A percentile compares a stretch with the other conserved stretches of the same genome.
These are phyloP conservation scores for Tigriopus californicus DNA, from an alignment of 2,888 invertebrate species.

Conservation along the genomic window DNA sequence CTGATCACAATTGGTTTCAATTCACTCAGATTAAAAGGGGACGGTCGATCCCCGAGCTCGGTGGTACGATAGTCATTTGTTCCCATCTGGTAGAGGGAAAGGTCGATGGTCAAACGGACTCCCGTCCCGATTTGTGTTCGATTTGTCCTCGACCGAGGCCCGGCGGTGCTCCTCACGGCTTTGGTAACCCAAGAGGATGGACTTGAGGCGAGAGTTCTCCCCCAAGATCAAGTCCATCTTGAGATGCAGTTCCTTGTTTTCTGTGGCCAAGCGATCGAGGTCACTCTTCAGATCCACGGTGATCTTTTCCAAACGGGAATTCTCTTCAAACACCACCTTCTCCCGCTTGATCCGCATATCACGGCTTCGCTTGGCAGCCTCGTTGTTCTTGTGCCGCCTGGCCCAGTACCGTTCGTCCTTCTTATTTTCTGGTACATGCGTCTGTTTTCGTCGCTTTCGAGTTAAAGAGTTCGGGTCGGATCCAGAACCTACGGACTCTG, in stretches of 20 bases:
- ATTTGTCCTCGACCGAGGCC: too few species aligned
- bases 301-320: background rate
- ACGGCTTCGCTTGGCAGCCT: background rate
- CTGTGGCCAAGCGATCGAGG: background rate
- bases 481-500: too few species aligned
- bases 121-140: too few species aligned
- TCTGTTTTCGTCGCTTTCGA: slow-evolving; percentile 1
- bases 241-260: background rate
- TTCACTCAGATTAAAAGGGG: too few species aligned
- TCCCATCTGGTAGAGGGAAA: too few species aligned
- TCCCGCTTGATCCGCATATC: slow-evolving; percentile 5
- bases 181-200: background rate
- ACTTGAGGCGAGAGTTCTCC: background rate
- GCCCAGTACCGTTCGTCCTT: slow-evolving; percentile 4
- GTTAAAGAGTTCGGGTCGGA: too few species aligned
- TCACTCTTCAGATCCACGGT: background rate
- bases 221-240: slow-evolving; percentile 2
- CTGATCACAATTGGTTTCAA: too few species aligned
- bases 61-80: too few species aligned
- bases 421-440: slow-evolving; percentile 1
- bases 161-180: too few species aligned
- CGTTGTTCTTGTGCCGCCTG: background rate
- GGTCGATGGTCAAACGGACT: too few species aligned
- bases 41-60: too few species aligned
- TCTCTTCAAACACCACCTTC: slow-evolving; percentile 3